Conservation (phyloP, 2,888 invertebrate genomes). For the Malacosoma neustria region DNA sequence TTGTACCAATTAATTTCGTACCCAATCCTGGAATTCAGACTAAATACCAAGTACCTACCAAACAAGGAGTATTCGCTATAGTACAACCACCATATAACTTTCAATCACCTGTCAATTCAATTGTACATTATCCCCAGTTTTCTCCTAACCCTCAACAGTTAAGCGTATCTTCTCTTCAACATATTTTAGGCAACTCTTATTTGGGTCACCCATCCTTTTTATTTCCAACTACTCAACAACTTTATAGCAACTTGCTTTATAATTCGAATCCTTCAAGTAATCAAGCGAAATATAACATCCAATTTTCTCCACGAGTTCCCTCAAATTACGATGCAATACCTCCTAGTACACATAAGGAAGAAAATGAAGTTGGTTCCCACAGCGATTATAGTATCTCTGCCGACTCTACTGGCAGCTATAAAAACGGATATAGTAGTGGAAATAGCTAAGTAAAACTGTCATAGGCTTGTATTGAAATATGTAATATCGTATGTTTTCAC, state of each 20-base stretch:
- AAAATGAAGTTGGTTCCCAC: conserved; percentile 41
- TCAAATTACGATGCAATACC: conserved; percentile 50
- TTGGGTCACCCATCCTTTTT: conserved; percentile 46
- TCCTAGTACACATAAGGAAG: conserved; percentile 46
- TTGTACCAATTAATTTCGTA: conserved; percentile 52
- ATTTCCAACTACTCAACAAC: conserved; percentile 38
- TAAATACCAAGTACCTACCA: conserved; percentile 57
- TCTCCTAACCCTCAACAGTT: conserved; percentile 34
- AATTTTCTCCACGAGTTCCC: conserved; percentile 32
- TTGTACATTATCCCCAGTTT: conserved; percentile 42
- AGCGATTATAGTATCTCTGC: conserved; percentile 44
- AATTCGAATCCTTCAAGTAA: conserved; percentile 48
- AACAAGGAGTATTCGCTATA: conserved; percentile 45
- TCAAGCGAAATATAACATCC: conserved; percentile 45
- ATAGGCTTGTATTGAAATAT: too few species aligned
- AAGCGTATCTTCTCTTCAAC: conserved; percentile 36
- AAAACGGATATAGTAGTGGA: conserved; percentile 41
- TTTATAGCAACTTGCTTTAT: conserved; percentile 47
- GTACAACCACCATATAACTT: conserved; percentile 41
- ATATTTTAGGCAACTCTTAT: conserved; percentile 38
- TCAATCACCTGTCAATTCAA: conserved; percentile 27
- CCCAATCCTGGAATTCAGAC: conserved; percentile 58
- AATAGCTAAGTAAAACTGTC: conserved; percentile 39
- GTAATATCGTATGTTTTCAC: too few species aligned
- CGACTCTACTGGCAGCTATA: conserved; percentile 43